phyloP scores from a whole-genome alignment of 2,888 invertebrate species.

The Napeogenes inachia region DNA sequence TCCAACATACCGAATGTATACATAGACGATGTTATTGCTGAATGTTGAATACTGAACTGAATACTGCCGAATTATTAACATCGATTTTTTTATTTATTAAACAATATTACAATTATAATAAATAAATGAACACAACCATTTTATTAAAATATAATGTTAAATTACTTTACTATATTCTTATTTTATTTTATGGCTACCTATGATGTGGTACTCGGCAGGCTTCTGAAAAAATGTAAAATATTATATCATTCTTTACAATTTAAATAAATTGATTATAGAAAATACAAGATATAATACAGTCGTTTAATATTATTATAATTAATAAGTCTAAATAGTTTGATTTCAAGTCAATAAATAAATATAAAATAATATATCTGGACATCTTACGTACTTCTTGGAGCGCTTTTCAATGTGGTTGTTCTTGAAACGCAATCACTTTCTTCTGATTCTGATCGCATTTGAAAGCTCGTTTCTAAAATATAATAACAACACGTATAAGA shows the following conservation, averaged over 20 bases:
- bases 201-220: conserved; percentile 65
- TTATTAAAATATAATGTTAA: conserved; percentile 23
- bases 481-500: not conserved
- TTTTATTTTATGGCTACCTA: conserved; percentile 50
- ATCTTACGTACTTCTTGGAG: conserved; percentile 61
- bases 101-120: not conserved
- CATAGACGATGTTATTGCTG: too few species aligned
- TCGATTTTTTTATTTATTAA: not conserved
- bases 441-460: conserved; percentile 73
- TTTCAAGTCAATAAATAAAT: not conserved
- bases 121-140: conserved; percentile 55
- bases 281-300: too few species aligned
- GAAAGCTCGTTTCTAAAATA: conserved; percentile 71
- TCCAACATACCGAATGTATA: too few species aligned
- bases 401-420: conserved; percentile 67
- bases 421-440: conserved; percentile 72
- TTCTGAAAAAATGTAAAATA: conserved; percentile 48
- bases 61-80: too few species aligned
- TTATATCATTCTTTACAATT: not conserved
- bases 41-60: too few species aligned
- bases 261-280: too few species aligned
- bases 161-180: not conserved
- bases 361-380: not conserved
- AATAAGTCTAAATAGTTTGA: not conserved
- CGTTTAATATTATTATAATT: too few species aligned